Conservation (phyloP, 2,113 vertebrate genomes). For the Antigone vipio region DNA sequence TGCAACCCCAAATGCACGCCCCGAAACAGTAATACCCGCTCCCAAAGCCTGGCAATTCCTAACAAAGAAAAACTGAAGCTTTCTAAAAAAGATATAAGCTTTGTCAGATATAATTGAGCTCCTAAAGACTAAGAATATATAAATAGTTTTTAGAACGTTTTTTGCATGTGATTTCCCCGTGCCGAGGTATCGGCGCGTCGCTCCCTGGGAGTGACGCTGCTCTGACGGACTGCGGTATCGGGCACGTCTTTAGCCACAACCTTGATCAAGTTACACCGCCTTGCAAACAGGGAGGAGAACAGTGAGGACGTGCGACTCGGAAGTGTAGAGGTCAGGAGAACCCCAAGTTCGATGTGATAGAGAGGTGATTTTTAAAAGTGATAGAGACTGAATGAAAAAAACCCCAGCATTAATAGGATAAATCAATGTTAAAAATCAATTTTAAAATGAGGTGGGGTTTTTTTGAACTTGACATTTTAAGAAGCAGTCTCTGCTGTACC, state of each 20-base stretch:
- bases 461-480: background rate
- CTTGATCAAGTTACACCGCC: background rate
- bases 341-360: background rate
- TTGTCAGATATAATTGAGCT: background rate
- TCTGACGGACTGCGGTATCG: rapidly evolving
- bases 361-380: background rate
- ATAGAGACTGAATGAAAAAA: background rate
- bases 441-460: background rate
- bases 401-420: background rate
- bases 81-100: background rate
- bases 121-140: background rate
- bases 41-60: background rate
- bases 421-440: background rate
- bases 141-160: background rate
- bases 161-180: no score
- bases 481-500: background rate
- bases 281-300: background rate
- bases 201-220: background rate
- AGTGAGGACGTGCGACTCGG: background rate
- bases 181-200: rapidly evolving
- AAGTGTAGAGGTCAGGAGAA: background rate
- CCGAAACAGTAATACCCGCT: rapidly evolving
- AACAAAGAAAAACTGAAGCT: background rate
- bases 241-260: background rate
- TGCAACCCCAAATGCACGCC: rapidly evolving